Conservation (phyloP, 2,888 invertebrate species). For the Desoria tigrina region DNA sequence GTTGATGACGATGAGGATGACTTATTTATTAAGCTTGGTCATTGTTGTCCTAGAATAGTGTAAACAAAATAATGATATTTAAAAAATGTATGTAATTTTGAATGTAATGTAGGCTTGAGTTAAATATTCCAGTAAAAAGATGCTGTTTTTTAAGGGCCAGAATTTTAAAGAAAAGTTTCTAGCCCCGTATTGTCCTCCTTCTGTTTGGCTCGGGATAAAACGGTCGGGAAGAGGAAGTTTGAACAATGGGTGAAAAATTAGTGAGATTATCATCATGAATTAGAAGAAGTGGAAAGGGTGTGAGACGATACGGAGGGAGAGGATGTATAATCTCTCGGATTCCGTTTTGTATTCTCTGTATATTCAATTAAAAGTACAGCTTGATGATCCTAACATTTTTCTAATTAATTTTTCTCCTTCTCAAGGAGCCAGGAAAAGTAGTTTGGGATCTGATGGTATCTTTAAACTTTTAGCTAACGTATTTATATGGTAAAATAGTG, state of each 20-base stretch:
- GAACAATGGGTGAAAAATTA: constrained; percentile 46
- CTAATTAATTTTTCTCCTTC: constrained; percentile 35
- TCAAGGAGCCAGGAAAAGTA: background rate
- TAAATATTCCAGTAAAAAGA: too few species aligned
- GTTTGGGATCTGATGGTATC: background rate
- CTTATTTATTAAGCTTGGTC: too few species aligned
- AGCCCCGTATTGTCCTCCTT: background rate
- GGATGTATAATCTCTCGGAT: background rate
- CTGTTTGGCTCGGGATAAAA: constrained; percentile 8
- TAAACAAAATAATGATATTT: too few species aligned
- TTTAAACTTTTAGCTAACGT: too few species aligned
- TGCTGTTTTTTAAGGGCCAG: too few species aligned
- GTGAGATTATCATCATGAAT: constrained; percentile 29
- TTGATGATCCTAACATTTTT: constrained; percentile 32
- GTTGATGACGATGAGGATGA: too few species aligned
- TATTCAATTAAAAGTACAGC: constrained; percentile 27
- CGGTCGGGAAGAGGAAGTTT: constrained; percentile 22
- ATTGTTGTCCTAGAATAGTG: too few species aligned
- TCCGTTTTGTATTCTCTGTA: background rate
- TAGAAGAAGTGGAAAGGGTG: background rate
- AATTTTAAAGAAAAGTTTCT: too few species aligned
- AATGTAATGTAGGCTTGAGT: too few species aligned
- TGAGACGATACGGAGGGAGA: too few species aligned
- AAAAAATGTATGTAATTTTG: too few species aligned
- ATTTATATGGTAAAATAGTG: too few species aligned